Evolutionary conservation across 37 sponge, comb jelly and placozoan genomes (phyloP).

Genomic region (Theonella swinhoei): DNA sequence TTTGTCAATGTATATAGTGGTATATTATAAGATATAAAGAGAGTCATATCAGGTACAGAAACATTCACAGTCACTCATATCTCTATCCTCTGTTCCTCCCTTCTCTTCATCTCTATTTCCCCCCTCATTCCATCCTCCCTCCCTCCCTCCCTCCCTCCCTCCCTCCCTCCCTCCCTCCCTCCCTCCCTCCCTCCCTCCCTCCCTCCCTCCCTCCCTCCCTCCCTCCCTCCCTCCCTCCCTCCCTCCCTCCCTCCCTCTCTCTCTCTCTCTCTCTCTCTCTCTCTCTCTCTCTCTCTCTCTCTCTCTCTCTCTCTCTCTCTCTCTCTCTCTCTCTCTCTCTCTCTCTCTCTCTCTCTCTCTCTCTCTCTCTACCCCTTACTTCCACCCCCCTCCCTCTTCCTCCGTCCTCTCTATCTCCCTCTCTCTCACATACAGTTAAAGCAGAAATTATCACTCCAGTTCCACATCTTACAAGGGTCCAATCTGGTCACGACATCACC

Average conservation of each 20-base stretch:
- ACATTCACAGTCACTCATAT: not conserved
- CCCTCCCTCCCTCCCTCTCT: too few relatives aligned
- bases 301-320: constrained; percentile 19
- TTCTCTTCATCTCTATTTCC: too few relatives aligned
- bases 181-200: not conserved
- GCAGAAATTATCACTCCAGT: too few relatives aligned
- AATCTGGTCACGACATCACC: too few relatives aligned
- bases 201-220: not conserved
- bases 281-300: constrained; percentile 36
- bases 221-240: not conserved
- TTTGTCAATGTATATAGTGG: too few relatives aligned
- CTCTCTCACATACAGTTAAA: too few relatives aligned
- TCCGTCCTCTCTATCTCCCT: too few relatives aligned
- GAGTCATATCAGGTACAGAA: too few relatives aligned
- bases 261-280: not conserved
- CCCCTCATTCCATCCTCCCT: constrained; percentile 3
- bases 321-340: constrained; percentile 36
- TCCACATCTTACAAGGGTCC: too few relatives aligned
- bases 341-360: constrained; percentile 35
- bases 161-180: constrained; percentile 24
- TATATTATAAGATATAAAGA: too few relatives aligned
- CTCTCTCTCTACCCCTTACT: too few relatives aligned
- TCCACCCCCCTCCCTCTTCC: too few relatives aligned
- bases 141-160: constrained; percentile 8
- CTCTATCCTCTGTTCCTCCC: not conserved